Evolutionary conservation across 2,888 invertebrate genomes (phyloP), one percentile per base, ranked within the genome.

Genomic region (Pilophorus perplexus): DNA sequence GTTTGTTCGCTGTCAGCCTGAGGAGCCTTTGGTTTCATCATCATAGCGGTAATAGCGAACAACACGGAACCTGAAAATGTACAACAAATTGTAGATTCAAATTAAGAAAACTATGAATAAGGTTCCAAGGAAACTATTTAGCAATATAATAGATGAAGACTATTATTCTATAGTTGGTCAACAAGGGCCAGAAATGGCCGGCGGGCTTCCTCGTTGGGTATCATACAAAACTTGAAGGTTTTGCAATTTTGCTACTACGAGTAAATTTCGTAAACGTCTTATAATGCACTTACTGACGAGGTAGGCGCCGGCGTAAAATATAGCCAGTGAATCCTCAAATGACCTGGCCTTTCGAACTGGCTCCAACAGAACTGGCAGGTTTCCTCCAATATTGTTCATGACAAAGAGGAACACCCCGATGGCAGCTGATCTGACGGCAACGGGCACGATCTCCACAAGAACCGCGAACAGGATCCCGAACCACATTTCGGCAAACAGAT

Each of bases 401-500:
- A 93, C 90, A 78, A 93, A 93, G 38, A 93, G 81, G 76, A 93
- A 93, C 28, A 92, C 84, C 0, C 92, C 93, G 12, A 93, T 86
- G 0, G 90, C 89, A 38, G 91, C 90, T 3, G 92, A 92, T 50
- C 93, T 82, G 12, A 91, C 84, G 4, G 86, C 83, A 50, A 90
- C 74, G 0, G 92, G 92, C 1, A 93, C 91, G 69, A 93, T 89
- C 79, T 93, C 93, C 1, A 93, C 91, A 2, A 93, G 81, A 74
- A 93, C 89, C 2, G 93, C 92, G 77, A 93, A 93, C 2, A 93
- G 86, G 70, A 93, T 92, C 54, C 93, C 93, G 77, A 93, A 93
- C 93, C 93, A 93, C 92, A 92, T 93, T 79, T 93, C 93, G 73
- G 93, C 92, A 89, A 92, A 92, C 79, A 93, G 89, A 76, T 92